These are phyloP conservation scores for Camptogramma bilineatum DNA, from an alignment of 2,888 invertebrate genomes.

Conservation along the genomic window DNA sequence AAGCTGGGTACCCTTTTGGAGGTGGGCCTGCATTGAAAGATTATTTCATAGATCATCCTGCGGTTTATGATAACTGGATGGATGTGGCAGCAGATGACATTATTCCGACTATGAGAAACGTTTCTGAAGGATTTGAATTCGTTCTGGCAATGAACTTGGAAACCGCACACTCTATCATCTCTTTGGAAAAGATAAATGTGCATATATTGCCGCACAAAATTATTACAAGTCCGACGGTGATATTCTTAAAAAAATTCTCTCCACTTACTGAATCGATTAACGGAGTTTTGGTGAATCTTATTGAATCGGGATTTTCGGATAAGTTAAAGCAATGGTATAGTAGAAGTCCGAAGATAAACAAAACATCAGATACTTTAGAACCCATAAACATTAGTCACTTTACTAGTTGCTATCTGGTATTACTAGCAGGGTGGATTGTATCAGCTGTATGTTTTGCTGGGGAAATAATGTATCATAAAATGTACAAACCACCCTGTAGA, in stretches of 20 bases:
- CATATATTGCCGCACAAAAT: slow-evolving; percentile 61
- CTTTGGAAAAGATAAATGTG: slow-evolving; percentile 49
- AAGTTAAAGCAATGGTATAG: slow-evolving; percentile 59
- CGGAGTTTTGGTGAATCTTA: slow-evolving; percentile 55
- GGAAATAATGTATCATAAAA: slow-evolving; percentile 56
- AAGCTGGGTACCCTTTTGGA: slow-evolving; percentile 63
- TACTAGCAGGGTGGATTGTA: slow-evolving; percentile 63
- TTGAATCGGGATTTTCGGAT: slow-evolving; percentile 63
- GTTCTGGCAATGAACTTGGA: slow-evolving; percentile 65
- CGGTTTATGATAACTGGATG: slow-evolving; percentile 62
- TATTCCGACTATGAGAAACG: slow-evolving; percentile 49
- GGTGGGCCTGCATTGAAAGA: slow-evolving; percentile 67
- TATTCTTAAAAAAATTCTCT: slow-evolving; percentile 73
- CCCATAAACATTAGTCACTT: slow-evolving; percentile 64
- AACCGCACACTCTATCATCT: slow-evolving; percentile 53
- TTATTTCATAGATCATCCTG: slow-evolving; percentile 62
- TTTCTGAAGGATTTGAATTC: slow-evolving; percentile 62
- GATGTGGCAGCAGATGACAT: slow-evolving; percentile 55
- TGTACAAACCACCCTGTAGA: slow-evolving; percentile 24
- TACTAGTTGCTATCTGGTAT: slow-evolving; percentile 65
- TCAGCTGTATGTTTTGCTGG: slow-evolving; percentile 58
- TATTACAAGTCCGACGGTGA: slow-evolving; percentile 58
- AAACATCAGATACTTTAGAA: slow-evolving; percentile 43
- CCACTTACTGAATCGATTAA: slow-evolving; percentile 59
- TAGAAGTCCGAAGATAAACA: slow-evolving; percentile 17